Percentiles rank a stretch among this genome's conserved stretches.
phyloP scores from a whole-genome alignment of 2,888 invertebrate species.

The Drosophila mayaguana region DNA sequence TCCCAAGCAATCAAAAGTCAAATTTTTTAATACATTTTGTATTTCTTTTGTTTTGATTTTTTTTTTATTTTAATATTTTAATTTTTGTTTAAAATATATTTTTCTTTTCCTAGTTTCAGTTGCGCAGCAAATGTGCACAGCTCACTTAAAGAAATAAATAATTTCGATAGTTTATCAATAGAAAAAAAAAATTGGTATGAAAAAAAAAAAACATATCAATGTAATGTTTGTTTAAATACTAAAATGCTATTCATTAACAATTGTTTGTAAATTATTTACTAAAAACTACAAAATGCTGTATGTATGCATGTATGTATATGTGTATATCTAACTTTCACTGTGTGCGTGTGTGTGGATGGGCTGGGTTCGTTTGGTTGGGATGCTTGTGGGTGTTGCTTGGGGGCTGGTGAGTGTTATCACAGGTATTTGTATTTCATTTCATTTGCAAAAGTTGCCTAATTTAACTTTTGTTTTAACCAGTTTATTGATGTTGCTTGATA shows the following conservation, averaged over 20 bases:
- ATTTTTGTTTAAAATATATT: constrained; percentile 19
- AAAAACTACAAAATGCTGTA: constrained; percentile 47
- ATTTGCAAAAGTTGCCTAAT: constrained; percentile 11
- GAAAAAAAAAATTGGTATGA: constrained; percentile 31
- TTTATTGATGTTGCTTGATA: constrained; percentile 27
- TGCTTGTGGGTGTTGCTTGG: not conserved
- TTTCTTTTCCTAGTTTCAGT: constrained; percentile 6
- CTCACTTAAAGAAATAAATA: constrained; percentile 56
- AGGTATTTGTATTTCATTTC: constrained; percentile 39
- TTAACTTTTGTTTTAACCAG: constrained; percentile 6
- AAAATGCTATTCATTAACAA: constrained; percentile 38
- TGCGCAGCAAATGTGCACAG: constrained; percentile 21
- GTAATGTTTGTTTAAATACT: not conserved
- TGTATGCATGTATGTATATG: constrained; percentile 7
- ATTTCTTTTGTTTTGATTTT: no score
- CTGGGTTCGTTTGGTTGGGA: constrained; percentile 1
- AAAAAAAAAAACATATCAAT: constrained; percentile 29
- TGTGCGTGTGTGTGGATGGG: constrained; percentile 1
- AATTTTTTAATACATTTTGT: constrained; percentile 1
- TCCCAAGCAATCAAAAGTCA: not conserved
- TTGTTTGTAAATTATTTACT: constrained; percentile 56
- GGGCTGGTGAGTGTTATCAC: constrained; percentile 63
- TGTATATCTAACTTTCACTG: constrained; percentile 2
- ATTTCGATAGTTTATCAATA: constrained; percentile 56
- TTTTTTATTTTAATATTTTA: constrained; percentile 9